Evolutionary conservation across 2,888 invertebrate genomes (phyloP), one percentile per base, ranked within the genome.

Genomic region (Philhelius pedissequus): DNA sequence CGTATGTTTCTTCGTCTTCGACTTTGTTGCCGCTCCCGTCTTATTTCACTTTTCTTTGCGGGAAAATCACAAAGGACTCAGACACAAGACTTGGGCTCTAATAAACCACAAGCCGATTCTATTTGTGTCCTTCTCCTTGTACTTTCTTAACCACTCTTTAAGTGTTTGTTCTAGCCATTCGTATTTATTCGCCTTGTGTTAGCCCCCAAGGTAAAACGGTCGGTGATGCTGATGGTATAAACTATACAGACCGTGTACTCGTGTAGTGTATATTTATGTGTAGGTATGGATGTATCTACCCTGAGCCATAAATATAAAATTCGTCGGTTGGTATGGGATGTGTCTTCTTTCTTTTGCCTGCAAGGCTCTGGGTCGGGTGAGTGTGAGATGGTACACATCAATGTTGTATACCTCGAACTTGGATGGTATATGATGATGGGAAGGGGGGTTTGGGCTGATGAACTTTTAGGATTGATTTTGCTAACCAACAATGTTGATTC

Each of bases 391-490:
- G 68, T 75, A 80, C 68, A 75, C 79, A 75, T 80, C 69, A 75
- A 74, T 74, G 74, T 73, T 25, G 56, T 58, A 69, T 45, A 25
- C 58, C 2, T 52, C 18, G 20, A 8, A 48, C 13, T 22, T 11
- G 52, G 11, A n/a, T 11, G 18, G 45, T 11, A 6, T 11, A 38
- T 25, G 15, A 3, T 2, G 15, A 1, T 0, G 40, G 2, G 54
- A 15, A 4, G 3, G 48, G 62, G 11, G 52, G 73, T 13, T 64
- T 71, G 50, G 86, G 81, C 76, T 68, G 84, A 86, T 84, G 87
- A 87, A 87, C 86, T 82, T 86, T 84, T 87, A 70, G 84, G 86
- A 87, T 87, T 87, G 87, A 87, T 87, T 87, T 86, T 87, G 70
- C 84, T 86, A 87, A 84, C 86, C 86, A 84, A 86, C 71, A 62